Conservation (phyloP, 2,888 invertebrate genomes). For the Acleris literana region DNA sequence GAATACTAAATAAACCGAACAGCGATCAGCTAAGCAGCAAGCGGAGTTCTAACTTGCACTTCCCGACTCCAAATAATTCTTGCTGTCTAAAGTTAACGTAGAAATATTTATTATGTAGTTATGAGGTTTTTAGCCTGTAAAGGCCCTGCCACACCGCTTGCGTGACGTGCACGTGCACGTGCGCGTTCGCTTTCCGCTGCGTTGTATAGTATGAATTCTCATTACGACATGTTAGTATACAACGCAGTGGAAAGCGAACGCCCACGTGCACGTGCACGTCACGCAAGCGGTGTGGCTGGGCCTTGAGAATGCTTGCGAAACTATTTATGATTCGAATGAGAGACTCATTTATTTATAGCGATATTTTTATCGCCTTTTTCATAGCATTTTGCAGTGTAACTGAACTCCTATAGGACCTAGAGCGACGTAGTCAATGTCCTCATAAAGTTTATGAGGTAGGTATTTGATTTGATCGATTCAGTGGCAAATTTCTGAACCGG, state of each 20-base stretch:
- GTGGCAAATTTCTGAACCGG: constrained; percentile 11
- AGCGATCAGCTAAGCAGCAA: constrained; percentile 26
- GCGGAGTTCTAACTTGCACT: constrained; percentile 16
- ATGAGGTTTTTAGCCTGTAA: no score
- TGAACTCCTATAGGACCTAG: neutral
- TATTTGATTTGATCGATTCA: constrained; percentile 13
- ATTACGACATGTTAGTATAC: no score
- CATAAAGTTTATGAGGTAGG: constrained; percentile 8
- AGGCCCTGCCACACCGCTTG: no score
- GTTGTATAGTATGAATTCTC: no score
- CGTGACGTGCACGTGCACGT: no score
- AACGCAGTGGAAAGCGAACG: no score
- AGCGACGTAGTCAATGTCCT: constrained; percentile 3
- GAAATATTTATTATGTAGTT: no score
- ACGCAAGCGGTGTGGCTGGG: no score
- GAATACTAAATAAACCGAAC: constrained; percentile 35
- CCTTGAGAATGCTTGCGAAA: no score
- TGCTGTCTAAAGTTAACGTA: no score
- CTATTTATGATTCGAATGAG: neutral
- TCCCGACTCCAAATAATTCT: neutral
- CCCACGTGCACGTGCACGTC: no score
- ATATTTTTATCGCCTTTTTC: neutral
- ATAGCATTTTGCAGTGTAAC: neutral
- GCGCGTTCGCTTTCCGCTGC: no score
- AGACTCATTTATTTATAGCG: neutral